These are phyloP conservation scores for Amiota communis DNA, from an alignment of 2,888 invertebrate genomes.

Conservation along the genomic window DNA sequence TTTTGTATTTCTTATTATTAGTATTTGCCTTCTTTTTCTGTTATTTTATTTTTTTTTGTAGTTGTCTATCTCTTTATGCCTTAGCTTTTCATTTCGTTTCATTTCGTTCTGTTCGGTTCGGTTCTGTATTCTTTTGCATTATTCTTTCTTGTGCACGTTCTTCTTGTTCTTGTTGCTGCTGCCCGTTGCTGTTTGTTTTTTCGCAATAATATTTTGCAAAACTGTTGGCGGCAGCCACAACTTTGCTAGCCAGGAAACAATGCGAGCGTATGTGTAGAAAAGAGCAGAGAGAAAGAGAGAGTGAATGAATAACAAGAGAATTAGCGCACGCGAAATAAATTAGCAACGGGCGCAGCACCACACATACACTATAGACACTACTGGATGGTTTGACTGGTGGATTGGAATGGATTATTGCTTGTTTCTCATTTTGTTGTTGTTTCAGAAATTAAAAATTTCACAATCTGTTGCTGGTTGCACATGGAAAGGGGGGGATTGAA, in stretches of 20 bases:
- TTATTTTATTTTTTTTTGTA: not conserved
- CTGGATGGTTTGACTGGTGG: no score
- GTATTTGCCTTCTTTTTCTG: constrained; percentile 18
- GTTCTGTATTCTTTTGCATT: not conserved
- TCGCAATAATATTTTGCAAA: constrained; percentile 45
- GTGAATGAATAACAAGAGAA: not conserved
- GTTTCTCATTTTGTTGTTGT: no score
- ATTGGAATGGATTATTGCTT: no score
- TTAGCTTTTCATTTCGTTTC: constrained; percentile 41
- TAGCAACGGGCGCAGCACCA: not conserved
- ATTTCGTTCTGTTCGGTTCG: constrained; percentile 19
- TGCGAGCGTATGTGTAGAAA: not conserved
- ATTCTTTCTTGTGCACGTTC: constrained; percentile 25
- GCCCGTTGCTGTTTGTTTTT: constrained; percentile 34
- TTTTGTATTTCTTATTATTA: constrained; percentile 9
- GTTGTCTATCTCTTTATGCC: constrained; percentile 36
- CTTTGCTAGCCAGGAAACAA: not conserved
- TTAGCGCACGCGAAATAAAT: not conserved
- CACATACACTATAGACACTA: no score
- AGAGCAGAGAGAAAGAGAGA: not conserved
- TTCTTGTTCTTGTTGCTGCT: constrained; percentile 21
- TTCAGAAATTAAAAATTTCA: not conserved
- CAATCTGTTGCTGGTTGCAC: not conserved
- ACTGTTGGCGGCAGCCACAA: not conserved
- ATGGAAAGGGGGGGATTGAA: not conserved